phyloP scores from a whole-genome alignment of 2,888 invertebrate species.

The Brachyptera risi region DNA sequence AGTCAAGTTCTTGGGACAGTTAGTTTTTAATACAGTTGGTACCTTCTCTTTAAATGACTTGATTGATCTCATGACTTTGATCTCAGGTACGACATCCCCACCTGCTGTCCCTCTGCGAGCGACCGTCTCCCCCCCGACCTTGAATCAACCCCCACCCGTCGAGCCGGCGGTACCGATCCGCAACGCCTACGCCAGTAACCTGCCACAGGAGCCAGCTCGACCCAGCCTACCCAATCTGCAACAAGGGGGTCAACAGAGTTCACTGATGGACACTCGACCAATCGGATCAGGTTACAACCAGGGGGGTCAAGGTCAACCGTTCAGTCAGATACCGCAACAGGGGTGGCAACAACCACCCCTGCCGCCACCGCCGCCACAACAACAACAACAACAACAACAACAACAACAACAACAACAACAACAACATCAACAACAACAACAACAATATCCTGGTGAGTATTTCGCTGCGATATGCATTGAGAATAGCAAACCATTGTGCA shows the following conservation, averaged over 20 bases:
- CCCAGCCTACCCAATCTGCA: no score
- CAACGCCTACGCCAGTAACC: not conserved
- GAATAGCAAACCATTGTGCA: no score
- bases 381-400: conserved; percentile 48
- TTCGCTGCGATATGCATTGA: no score
- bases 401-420: conserved; percentile 49
- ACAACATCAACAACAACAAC: conserved; percentile 49
- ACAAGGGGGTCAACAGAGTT: not conserved
- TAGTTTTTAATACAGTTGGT: no score
- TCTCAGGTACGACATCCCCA: no score
- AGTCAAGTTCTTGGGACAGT: no score
- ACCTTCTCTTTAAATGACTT: no score
- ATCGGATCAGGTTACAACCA: not conserved
- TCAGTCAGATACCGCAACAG: conserved; percentile 6
- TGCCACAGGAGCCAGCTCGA: not conserved
- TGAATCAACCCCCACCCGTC: not conserved
- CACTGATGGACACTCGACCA: no score
- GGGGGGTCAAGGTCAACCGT: not conserved
- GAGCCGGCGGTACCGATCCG: no score
- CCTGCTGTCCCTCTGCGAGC: no score
- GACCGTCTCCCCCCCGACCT: conserved; percentile 1
- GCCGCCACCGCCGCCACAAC: conserved; percentile 47
- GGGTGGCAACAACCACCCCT: conserved; percentile 4
- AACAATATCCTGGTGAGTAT: conserved; percentile 45
- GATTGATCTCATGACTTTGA: no score